Percentiles rank a stretch among this genome's conserved stretches.
phyloP scores from a whole-genome alignment of 2,888 invertebrate genomes.

The Chironomus tentans region DNA sequence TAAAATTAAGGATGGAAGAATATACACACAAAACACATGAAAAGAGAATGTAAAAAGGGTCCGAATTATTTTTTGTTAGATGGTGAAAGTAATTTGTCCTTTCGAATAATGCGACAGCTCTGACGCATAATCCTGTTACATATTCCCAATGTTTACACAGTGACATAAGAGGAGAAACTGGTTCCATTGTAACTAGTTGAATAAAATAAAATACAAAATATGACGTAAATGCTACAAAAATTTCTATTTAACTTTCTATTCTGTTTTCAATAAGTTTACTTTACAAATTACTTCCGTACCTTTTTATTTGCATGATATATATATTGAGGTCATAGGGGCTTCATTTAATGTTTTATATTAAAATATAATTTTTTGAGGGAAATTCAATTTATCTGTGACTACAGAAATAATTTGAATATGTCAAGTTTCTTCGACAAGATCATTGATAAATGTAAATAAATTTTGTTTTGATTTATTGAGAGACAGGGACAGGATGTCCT shows the following conservation, averaged over 20 bases:
- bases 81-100: constrained; percentile 12
- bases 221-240: not conserved
- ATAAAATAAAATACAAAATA: too few relatives aligned
- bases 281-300: not conserved
- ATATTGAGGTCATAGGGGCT: too few relatives aligned
- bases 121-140: constrained; percentile 6
- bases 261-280: not conserved
- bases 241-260: not conserved
- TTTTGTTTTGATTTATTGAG: too few relatives aligned
- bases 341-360: too few relatives aligned
- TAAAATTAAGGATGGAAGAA: not conserved
- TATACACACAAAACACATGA: not conserved
- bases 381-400: too few relatives aligned
- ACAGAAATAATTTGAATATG: too few relatives aligned
- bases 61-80: not conserved
- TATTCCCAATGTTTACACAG: not conserved
- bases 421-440: too few relatives aligned
- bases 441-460: too few relatives aligned
- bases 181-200: not conserved
- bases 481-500: too few relatives aligned
- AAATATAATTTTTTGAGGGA: too few relatives aligned
- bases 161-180: not conserved
- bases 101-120: not conserved
- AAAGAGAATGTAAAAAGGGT: not conserved
- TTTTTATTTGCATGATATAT: too few relatives aligned